Percentiles rank a stretch among this genome's conserved stretches.
Evolutionary conservation across 2,888 invertebrate species (phyloP).

Genomic region (Gortyna flavago): DNA sequence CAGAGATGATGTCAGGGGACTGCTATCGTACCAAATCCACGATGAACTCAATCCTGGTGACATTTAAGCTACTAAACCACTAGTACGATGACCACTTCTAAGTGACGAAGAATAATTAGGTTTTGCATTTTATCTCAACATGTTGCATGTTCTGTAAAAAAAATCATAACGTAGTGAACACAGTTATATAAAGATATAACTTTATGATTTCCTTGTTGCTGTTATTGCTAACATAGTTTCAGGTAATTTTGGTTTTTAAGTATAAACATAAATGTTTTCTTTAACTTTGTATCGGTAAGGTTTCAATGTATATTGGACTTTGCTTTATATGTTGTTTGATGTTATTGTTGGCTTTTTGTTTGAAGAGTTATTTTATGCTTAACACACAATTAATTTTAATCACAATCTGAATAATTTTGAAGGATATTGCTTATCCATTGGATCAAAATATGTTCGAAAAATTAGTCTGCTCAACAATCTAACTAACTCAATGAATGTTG

Average conservation of each 20-base stretch:
- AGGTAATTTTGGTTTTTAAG: not conserved
- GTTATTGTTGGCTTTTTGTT: not conserved
- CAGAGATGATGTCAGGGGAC: not conserved
- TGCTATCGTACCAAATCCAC: not conserved
- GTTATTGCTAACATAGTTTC: constrained; percentile 4
- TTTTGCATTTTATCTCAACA: not conserved
- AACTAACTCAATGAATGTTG: no score
- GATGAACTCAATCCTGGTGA: not conserved
- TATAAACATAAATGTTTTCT: constrained; percentile 12
- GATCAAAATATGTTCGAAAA: no score
- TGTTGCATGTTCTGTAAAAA: not conserved
- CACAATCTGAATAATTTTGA: no score
- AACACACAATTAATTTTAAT: no score
- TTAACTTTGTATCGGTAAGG: not conserved
- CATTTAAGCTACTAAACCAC: not conserved
- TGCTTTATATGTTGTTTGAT: no score
- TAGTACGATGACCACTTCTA: not conserved
- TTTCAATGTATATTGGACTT: not conserved
- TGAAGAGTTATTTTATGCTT: not conserved
- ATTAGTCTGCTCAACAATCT: no score
- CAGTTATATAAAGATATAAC: not conserved
- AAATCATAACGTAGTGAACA: not conserved
- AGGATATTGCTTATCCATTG: no score
- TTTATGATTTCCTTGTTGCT: constrained; percentile 5
- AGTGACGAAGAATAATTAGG: not conserved